Conservation (phyloP, 2,113 vertebrate genomes). For the Hemiprocne comata region DNA sequence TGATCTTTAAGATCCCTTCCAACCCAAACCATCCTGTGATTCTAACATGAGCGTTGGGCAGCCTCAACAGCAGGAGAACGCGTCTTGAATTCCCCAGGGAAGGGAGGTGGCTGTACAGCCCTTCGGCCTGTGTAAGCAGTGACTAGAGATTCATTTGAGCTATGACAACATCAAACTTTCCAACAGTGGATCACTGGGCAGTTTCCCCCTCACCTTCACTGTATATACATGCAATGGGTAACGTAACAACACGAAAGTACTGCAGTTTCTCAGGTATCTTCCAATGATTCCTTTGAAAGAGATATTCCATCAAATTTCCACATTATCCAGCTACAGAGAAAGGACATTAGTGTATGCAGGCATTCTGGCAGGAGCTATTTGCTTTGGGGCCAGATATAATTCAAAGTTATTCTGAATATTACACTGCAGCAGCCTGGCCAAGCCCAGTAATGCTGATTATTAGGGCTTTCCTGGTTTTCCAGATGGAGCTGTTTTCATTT, state of each 20-base stretch:
- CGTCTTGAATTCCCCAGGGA: neutral
- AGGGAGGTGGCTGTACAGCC: neutral
- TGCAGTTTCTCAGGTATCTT: neutral
- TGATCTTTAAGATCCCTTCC: no score
- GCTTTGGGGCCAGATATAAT: constrained; percentile 54
- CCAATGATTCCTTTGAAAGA: constrained; percentile 10
- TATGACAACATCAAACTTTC: neutral
- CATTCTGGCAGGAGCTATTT: constrained; percentile 48
- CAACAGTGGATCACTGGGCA: neutral
- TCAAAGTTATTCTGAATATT: constrained; percentile 50
- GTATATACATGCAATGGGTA: neutral
- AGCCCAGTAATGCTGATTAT: constrained; percentile 49
- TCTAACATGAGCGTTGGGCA: accelerated
- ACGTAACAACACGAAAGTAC: neutral
- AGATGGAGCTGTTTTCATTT: constrained; percentile 50
- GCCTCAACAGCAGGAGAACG: neutral
- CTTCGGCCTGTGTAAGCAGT: neutral
- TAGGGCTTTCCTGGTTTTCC: constrained; percentile 60
- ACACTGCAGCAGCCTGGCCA: constrained; percentile 46
- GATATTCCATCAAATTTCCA: constrained; percentile 28
- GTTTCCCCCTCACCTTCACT: neutral
- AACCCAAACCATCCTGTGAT: no score
- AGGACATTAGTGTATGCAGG: neutral
- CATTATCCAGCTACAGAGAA: constrained; percentile 30
- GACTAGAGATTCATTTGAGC: neutral